These are phyloP conservation scores for Taenioides sp. DNA, from an alignment of 2,797 vertebrate genomes.

Conservation along the genomic window DNA sequence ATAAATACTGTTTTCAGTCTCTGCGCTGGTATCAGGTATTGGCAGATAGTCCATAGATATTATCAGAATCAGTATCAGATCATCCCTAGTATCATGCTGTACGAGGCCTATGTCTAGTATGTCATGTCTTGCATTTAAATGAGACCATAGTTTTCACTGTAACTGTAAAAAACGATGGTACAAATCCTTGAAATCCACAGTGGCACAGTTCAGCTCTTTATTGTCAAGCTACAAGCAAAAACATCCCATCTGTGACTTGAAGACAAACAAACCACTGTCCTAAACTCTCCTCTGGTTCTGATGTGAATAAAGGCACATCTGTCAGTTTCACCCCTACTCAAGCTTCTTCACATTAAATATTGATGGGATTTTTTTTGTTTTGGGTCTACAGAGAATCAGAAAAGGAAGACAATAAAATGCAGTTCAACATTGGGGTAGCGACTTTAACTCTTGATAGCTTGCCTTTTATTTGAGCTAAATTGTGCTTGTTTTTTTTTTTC, in stretches of 20 bases:
- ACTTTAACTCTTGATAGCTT: neutral
- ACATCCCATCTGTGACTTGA: neutral
- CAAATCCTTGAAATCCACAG: neutral
- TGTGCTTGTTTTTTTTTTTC: neutral
- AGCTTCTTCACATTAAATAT: slow-evolving; percentile 6
- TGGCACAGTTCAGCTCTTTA: neutral
- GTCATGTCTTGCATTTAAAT: neutral
- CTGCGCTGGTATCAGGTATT: too few species aligned
- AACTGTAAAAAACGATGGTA: neutral
- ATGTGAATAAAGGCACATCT: neutral
- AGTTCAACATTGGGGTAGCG: neutral
- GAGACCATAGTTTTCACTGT: neutral
- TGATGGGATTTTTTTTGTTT: slow-evolving; percentile 3
- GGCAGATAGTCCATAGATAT: too few species aligned
- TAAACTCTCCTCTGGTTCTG: neutral
- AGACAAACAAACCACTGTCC: neutral
- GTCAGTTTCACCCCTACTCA: neutral
- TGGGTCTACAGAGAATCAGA: neutral
- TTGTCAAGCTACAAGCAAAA: slow-evolving; percentile 8
- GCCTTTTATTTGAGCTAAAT: neutral
- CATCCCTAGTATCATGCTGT: too few species aligned
- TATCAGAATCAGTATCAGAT: too few species aligned
- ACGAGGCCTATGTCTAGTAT: too few species aligned
- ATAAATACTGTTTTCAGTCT: too few species aligned
- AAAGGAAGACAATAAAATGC: neutral